Evolutionary conservation across 2,113 vertebrate species (phyloP), one percentile per base, ranked within the genome.

Genomic region (Gobius niger): DNA sequence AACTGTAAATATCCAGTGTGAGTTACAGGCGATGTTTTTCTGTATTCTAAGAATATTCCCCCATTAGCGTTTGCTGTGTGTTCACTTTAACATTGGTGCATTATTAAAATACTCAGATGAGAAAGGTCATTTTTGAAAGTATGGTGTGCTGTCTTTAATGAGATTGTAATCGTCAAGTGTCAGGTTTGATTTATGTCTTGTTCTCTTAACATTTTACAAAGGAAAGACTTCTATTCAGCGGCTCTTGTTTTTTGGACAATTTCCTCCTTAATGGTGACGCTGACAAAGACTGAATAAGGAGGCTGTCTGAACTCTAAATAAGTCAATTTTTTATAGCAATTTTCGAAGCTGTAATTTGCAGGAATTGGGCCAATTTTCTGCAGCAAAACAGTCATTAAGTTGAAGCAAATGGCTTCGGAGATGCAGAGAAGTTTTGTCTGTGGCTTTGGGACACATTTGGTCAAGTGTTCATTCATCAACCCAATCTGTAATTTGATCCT

Each of bases 201-300:
- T 4, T 34, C 24, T 34, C 24, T 34, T 34, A 4, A 34, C 24
- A 34, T 40, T 40, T 54, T 11, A 24, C 52, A 54, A 24, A 54
- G 52, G 13, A 57, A 57, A 40, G 34, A 12, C 54, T 57, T 40
- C 40, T 40, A 57, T 57, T 14, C 54, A 57, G 24, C 34, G 1
- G 12, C 54, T 57, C 54, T 40, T 57, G 54, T 24, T 57, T 57
- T 57, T 40, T 12, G 24, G 54, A 57, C 54, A 40, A 34, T 63
- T 63, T 63, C 42, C 18, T 70, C 15, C 15, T 18, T 13, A 14
- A 44, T 52, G 1, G 7, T 16, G 42, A 42, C 56, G 51, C 13
- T 44, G 9, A 41, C 40, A 19, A 56, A 13, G 53, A 66, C 6
- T 11, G 12, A 57, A 34, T 40, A 24, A 40, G 54, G 24, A 57